Evolutionary conservation across 2,888 invertebrate genomes (phyloP).

Genomic region (Cheilosia impressa): DNA sequence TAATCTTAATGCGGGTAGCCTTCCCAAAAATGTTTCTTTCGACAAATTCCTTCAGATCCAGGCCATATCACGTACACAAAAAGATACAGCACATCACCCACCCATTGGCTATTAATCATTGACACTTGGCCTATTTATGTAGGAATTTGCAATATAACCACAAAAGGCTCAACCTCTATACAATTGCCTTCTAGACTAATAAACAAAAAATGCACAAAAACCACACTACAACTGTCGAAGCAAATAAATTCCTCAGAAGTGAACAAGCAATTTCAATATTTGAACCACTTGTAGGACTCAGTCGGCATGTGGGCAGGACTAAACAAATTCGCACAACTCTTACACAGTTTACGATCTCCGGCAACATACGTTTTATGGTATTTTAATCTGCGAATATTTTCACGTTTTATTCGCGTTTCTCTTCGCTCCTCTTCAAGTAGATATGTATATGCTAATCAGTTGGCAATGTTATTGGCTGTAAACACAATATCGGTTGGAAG

Average conservation of each 20-base stretch:
- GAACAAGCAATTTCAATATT: conserved; percentile 12
- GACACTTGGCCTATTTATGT: conserved; percentile 7
- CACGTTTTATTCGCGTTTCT: conserved; percentile 21
- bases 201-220: neutral
- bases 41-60: neutral
- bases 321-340: neutral
- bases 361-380: conserved; percentile 5
- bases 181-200: neutral
- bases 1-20: too few relatives aligned
- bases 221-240: neutral
- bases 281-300: conserved; percentile 15
- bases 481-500: neutral
- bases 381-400: conserved; percentile 55
- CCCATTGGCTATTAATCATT: neutral
- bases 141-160: conserved; percentile 25
- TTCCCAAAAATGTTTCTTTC: neutral
- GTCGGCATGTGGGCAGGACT: too few relatives aligned
- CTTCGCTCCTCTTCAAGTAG: neutral
- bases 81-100: neutral
- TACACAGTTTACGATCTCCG: neutral
- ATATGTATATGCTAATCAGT: conserved; percentile 56
- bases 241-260: conserved; percentile 1
- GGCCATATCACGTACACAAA: neutral
- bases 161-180: neutral
- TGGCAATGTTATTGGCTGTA: conserved; percentile 2